Percentiles rank a stretch among this genome's conserved stretches.
Evolutionary conservation across 2,113 vertebrate genomes (phyloP).

Genomic region (Gasterosteus nipponicus): DNA sequence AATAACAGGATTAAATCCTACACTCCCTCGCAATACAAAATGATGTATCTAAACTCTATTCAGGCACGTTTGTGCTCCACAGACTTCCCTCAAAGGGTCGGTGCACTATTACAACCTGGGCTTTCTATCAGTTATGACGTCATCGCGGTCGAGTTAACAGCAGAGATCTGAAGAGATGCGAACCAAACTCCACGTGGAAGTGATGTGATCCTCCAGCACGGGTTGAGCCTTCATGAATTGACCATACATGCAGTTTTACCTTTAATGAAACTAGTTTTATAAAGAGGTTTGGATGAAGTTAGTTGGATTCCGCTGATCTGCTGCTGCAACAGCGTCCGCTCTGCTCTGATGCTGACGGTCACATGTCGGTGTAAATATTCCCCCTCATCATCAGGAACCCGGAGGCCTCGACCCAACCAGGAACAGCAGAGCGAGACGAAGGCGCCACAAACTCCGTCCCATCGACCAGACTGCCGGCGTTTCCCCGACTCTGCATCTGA

Average conservation of each 20-base stretch:
- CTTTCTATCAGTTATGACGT: neutral
- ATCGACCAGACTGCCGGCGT: neutral
- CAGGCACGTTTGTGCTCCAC: conserved; percentile 6
- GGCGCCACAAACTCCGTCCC: too few relatives aligned
- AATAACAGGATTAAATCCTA: conserved; percentile 18
- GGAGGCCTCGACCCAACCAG: neutral
- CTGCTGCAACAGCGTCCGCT: neutral
- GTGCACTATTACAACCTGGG: neutral
- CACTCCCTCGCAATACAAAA: neutral
- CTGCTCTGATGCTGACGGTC: too few relatives aligned
- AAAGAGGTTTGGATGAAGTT: neutral
- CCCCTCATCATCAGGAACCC: neutral
- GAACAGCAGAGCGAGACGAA: neutral
- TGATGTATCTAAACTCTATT: conserved; percentile 25
- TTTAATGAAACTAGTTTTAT: neutral
- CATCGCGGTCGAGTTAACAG: too few relatives aligned
- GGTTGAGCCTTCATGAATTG: too few relatives aligned
- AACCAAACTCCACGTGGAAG: neutral
- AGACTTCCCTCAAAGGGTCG: conserved; percentile 9
- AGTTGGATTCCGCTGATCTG: neutral
- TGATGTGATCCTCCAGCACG: neutral
- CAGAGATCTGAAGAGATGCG: neutral
- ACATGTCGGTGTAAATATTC: neutral
- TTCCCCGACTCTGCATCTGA: neutral
- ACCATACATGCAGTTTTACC: neutral